phyloP scores from a whole-genome alignment of 2,888 invertebrate species.

The Dryomyza anilis region DNA sequence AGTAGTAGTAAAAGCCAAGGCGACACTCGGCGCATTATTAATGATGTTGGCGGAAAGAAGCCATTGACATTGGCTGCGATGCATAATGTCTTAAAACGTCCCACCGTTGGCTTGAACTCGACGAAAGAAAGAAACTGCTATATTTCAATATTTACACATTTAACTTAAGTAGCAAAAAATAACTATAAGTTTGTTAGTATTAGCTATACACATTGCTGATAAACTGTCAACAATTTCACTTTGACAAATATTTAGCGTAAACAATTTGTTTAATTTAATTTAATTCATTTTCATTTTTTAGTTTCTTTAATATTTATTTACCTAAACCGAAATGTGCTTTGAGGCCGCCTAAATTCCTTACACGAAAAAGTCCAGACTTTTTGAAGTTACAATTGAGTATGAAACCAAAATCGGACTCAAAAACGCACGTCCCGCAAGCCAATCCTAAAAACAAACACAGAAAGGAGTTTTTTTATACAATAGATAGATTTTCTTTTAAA shows the following conservation, averaged over 20 bases:
- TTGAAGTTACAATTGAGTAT: slow-evolving; percentile 91
- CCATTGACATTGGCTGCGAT: slow-evolving; percentile 55
- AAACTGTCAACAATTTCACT: not conserved
- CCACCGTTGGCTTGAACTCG: not conserved
- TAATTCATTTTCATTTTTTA: not conserved
- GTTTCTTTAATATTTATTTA: slow-evolving; percentile 62
- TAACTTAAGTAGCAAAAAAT: not conserved
- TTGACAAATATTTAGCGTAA: no score
- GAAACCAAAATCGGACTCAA: slow-evolving; percentile 89
- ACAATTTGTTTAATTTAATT: not conserved
- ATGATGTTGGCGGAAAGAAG: slow-evolving; percentile 1
- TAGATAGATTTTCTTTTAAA: slow-evolving; percentile 15
- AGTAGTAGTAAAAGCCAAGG: slow-evolving; percentile 16
- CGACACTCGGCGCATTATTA: slow-evolving; percentile 1
- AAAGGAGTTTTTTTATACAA: slow-evolving; percentile 36
- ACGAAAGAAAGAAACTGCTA: no score
- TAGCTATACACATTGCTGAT: not conserved
- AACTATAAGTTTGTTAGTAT: not conserved
- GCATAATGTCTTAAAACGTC: no score
- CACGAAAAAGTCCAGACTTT: slow-evolving; percentile 87
- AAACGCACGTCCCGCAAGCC: slow-evolving; percentile 79
- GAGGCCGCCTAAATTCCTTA: slow-evolving; percentile 87
- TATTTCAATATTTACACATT: not conserved
- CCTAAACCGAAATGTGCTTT: slow-evolving; percentile 90
- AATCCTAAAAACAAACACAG: slow-evolving; percentile 65